Conservation (phyloP, 2,113 vertebrate species). For the Uropsilus gracilis region DNA sequence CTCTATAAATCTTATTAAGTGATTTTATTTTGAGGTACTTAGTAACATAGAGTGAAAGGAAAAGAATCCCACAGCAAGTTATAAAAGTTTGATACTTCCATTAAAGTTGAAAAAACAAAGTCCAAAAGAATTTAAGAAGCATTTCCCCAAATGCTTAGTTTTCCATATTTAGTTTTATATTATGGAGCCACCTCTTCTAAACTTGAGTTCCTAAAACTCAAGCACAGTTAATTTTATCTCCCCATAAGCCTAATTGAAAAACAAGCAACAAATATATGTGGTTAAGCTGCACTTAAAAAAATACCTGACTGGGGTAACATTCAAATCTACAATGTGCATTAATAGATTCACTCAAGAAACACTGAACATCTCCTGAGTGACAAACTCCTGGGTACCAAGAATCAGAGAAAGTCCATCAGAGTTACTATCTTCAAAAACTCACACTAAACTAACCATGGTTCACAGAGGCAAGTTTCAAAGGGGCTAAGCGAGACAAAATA, state of each 20-base stretch:
- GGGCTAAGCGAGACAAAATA: background rate
- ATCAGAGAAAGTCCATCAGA: background rate
- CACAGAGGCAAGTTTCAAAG: background rate
- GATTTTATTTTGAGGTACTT: conserved; percentile 13
- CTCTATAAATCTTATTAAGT: background rate
- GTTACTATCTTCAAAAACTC: background rate
- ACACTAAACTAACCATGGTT: background rate
- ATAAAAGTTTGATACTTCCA: background rate
- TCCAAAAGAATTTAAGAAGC: background rate
- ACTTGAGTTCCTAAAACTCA: background rate
- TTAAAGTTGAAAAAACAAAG: background rate
- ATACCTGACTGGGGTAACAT: background rate
- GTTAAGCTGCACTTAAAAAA: background rate
- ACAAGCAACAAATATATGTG: background rate
- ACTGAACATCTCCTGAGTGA: background rate
- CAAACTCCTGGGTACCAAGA: background rate
- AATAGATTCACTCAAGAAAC: background rate
- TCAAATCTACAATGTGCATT: background rate
- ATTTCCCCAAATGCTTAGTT: background rate
- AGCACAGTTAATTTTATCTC: background rate
- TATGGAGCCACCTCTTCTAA: background rate
- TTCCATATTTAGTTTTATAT: background rate
- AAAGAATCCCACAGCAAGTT: background rate
- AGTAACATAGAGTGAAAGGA: background rate
- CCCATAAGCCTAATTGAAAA: background rate